phyloP scores from a whole-genome alignment of 2,113 vertebrate species.

The Psittacara wagleri region DNA sequence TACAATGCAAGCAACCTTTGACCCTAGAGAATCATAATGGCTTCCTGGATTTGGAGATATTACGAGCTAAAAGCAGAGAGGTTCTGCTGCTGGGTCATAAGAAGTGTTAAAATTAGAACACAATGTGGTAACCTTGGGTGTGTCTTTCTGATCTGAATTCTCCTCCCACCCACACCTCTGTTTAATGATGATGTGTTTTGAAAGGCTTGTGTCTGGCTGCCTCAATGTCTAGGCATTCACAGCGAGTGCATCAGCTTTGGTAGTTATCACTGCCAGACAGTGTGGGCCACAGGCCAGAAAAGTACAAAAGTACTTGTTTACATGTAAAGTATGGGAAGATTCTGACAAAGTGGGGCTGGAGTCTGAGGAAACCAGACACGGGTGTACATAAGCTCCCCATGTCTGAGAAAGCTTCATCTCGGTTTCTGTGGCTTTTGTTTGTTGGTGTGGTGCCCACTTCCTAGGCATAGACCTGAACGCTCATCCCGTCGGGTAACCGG shows the following conservation, averaged over 20 bases:
- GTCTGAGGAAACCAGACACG: background rate
- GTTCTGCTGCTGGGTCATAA: conserved; percentile 46
- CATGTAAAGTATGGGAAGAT: background rate
- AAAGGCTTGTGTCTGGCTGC: conserved; percentile 44
- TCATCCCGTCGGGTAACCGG: background rate
- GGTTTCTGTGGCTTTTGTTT: background rate
- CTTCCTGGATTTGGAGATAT: conserved; percentile 79
- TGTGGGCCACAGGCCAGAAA: background rate
- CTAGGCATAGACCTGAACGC: background rate
- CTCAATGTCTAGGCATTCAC: background rate
- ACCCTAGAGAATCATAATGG: conserved; percentile 82
- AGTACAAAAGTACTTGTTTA: conserved; percentile 19
- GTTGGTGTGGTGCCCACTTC: background rate
- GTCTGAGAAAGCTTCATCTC: background rate
- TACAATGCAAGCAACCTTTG: conserved; percentile 95
- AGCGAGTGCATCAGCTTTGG: background rate
- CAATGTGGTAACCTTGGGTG: conserved; percentile 83
- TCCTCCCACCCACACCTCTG: conserved; percentile 67
- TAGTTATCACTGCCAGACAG: conserved; percentile 35
- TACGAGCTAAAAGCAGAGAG: conserved; percentile 71
- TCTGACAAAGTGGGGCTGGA: background rate
- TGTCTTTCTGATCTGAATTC: conserved; percentile 57
- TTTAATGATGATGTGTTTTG: conserved; percentile 63
- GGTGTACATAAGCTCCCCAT: background rate
- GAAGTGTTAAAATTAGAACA: conserved; percentile 93